Evolutionary conservation across 2,797 vertebrate genomes (phyloP).

Genomic region (Percopsis omiscomaycus): DNA sequence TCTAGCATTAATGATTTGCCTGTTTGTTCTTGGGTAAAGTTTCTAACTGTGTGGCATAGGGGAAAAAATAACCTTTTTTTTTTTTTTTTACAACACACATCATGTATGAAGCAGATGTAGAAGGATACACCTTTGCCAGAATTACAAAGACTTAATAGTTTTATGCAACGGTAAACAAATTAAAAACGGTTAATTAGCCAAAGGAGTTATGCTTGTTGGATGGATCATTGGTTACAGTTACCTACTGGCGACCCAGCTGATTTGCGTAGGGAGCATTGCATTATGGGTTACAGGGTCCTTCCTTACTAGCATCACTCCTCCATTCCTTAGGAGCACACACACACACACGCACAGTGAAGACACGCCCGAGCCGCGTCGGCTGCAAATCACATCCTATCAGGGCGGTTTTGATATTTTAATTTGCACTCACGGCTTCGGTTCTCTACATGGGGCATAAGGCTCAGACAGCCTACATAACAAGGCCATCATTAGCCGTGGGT

Average conservation of each 20-base stretch:
- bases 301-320: constrained; percentile 24
- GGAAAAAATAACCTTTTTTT: constrained; percentile 4
- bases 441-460: constrained; percentile 38
- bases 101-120: neutral
- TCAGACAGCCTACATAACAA: constrained; percentile 11
- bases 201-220: constrained; percentile 13
- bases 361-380: constrained; percentile 20
- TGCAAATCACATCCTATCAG: constrained; percentile 44
- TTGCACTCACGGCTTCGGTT: constrained; percentile 34
- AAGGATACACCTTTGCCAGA: neutral
- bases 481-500: neutral
- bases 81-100: neutral
- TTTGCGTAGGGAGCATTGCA: constrained; percentile 13
- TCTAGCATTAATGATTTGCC: constrained; percentile 50
- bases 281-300: constrained; percentile 17
- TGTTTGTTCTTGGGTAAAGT: constrained; percentile 45
- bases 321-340: neutral
- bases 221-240: constrained; percentile 29
- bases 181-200: constrained; percentile 20
- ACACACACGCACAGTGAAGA: constrained; percentile 20
- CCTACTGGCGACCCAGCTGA: constrained; percentile 18
- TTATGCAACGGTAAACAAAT: neutral
- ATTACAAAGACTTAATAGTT: neutral
- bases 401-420: constrained; percentile 47
- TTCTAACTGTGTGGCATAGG: constrained; percentile 26